A percentile compares a stretch with the other conserved stretches of the same genome.
phyloP scores from a whole-genome alignment of 2,113 vertebrate genomes.

The Nicator chloris region DNA sequence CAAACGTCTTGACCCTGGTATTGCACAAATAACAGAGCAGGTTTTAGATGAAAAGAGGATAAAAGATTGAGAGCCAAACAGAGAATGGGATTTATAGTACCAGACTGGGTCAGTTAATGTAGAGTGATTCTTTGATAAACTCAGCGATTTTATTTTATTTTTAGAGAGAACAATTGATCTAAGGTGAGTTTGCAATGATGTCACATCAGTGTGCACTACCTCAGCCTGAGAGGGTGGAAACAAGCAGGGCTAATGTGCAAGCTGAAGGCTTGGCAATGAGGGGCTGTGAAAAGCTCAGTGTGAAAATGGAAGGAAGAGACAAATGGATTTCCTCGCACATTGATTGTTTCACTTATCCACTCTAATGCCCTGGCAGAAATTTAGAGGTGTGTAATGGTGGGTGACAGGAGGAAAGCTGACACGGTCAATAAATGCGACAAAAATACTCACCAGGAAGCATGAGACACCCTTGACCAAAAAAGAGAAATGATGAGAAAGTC shows the following conservation, averaged over 20 bases:
- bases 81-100: not conserved
- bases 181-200: not conserved
- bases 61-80: not conserved
- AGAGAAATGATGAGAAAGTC: not conserved
- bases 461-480: not conserved
- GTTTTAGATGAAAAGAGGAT: not conserved
- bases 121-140: not conserved
- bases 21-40: not conserved
- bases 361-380: not conserved
- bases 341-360: not conserved
- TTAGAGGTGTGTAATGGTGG: not conserved
- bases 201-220: not conserved
- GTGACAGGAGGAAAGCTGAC: not conserved
- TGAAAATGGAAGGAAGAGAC: not conserved
- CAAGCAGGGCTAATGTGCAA: not conserved
- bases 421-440: not conserved
- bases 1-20: not conserved
- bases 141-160: not conserved
- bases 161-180: conserved; percentile 47
- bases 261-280: not conserved
- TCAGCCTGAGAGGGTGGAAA: not conserved
- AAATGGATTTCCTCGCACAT: not conserved
- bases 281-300: not conserved
- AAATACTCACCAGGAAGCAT: not conserved
- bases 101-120: not conserved